phyloP scores from a whole-genome alignment of 2,797 vertebrate species.

The Tolypeutes matacus region DNA sequence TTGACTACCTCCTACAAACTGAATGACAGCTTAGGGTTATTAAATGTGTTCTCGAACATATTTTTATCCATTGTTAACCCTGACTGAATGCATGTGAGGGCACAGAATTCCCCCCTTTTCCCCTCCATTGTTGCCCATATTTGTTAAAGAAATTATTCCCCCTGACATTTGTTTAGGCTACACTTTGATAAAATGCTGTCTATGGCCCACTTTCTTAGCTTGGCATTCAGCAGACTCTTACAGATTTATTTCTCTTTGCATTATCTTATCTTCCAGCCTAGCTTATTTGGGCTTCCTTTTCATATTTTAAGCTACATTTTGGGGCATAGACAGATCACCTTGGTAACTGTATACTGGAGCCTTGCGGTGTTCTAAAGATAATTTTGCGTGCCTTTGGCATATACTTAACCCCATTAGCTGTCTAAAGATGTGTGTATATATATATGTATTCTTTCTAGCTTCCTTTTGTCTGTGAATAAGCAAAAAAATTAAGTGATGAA shows the following conservation, averaged over 20 bases:
- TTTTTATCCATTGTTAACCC: constrained; percentile 90
- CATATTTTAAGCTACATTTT: constrained; percentile 86
- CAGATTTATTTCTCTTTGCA: constrained; percentile 88
- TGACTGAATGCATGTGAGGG: constrained; percentile 88
- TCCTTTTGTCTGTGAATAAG: background rate
- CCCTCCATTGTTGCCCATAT: constrained; percentile 91
- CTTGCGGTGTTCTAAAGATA: constrained; percentile 69
- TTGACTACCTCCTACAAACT: constrained; percentile 88
- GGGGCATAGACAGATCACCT: constrained; percentile 80
- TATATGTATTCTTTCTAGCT: background rate
- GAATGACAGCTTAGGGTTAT: constrained; percentile 89
- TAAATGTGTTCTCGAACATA: constrained; percentile 87
- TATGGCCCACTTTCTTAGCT: constrained; percentile 86
- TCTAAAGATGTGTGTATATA: constrained; percentile 19
- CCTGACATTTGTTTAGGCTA: constrained; percentile 91
- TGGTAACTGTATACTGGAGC: constrained; percentile 67
- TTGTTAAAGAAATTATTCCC: constrained; percentile 89
- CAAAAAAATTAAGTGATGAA: constrained; percentile 5
- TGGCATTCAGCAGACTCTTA: constrained; percentile 86
- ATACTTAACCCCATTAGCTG: constrained; percentile 58
- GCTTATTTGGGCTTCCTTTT: constrained; percentile 87
- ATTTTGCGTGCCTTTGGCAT: constrained; percentile 73
- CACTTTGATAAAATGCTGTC: constrained; percentile 90
- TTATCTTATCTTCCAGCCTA: constrained; percentile 88
- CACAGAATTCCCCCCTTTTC: constrained; percentile 81